Base-by-base conservation (phyloP, 2,888 invertebrate species). In the Zaprionus lineosus region DNA sequence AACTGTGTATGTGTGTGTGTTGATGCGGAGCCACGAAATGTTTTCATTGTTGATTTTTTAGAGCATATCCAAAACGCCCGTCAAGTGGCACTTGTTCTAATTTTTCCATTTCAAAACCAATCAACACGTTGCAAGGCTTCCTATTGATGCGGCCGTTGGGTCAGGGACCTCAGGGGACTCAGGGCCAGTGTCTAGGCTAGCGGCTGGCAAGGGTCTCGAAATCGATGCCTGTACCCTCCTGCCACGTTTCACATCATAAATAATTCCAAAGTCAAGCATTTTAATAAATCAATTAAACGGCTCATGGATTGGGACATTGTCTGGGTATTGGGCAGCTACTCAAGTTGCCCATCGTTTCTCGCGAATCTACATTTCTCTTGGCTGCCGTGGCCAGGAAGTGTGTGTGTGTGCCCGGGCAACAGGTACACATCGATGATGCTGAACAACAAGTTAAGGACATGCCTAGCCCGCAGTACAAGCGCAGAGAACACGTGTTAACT, bases 31-130 rank as follows among this genome's bases (percentile, higher is more conserved):
- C 43, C 56, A 37, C 43, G 48, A 56, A 83, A 79, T 79, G 86
- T 79, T 79, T 85, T 79, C 70, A 70, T 79, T 85, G 81, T 83
- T 85, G 84, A 84, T 79, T 84, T 67, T 79, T 43, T 63, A 43
- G 57, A 52, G 55, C 55, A 52, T 56, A 48, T 55, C 33, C 57
- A 40, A n/a, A n/a, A 51, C 44, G 51, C 40, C 52, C 11, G 15
- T 84, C 63, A 64, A 81, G 84, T 84, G 84, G 39, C 77, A 86
- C 86, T 81, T 81, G 86, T 57, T 81, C 81, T 84, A 76, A 81
- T 86, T 81, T 81, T 64, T 63, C 72, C 83, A 74, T 83, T 83
- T 78, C 79, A 83, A 72, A 71, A 75, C 85, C 85, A 78, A 78
- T 78, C 85, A 78, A 65, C 48, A 43, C 33, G 26, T 47, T 41